phyloP scores from a whole-genome alignment of 2,888 invertebrate genomes.

The Drosophila infuscata region DNA sequence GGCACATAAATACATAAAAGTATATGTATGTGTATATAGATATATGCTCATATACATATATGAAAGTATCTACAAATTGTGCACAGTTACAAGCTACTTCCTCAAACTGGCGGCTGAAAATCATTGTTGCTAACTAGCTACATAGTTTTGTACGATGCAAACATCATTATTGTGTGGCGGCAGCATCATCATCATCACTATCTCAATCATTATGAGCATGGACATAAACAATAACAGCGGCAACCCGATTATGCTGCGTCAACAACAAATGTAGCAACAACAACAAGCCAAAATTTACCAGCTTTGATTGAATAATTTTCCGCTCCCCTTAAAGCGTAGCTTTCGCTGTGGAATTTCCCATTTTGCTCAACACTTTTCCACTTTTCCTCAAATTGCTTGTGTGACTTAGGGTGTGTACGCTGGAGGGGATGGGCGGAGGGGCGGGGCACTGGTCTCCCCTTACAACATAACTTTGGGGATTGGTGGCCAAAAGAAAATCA shows the following conservation, averaged over 20 bases:
- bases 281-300: conserved; percentile 52
- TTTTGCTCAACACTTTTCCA: conserved; percentile 31
- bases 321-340: conserved; percentile 20
- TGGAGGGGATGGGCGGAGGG: neutral
- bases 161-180: conserved; percentile 42
- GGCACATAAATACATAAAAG: neutral
- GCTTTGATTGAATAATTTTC: conserved; percentile 78
- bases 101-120: conserved; percentile 46
- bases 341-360: conserved; percentile 38
- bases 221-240: conserved; percentile 46
- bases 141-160: conserved; percentile 11
- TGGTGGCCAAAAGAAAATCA: neutral
- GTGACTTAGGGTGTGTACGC: neutral
- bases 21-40: neutral
- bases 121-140: conserved; percentile 30
- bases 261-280: neutral
- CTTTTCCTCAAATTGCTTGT: conserved; percentile 21
- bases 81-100: conserved; percentile 60
- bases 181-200: conserved; percentile 23
- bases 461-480: neutral
- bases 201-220: conserved; percentile 32
- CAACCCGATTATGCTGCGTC: conserved; percentile 44
- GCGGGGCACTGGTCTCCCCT: neutral
- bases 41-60: neutral
- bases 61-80: conserved; percentile 43